phyloP scores from a whole-genome alignment of 2,797 vertebrate genomes.

The Chrosomus eos region DNA sequence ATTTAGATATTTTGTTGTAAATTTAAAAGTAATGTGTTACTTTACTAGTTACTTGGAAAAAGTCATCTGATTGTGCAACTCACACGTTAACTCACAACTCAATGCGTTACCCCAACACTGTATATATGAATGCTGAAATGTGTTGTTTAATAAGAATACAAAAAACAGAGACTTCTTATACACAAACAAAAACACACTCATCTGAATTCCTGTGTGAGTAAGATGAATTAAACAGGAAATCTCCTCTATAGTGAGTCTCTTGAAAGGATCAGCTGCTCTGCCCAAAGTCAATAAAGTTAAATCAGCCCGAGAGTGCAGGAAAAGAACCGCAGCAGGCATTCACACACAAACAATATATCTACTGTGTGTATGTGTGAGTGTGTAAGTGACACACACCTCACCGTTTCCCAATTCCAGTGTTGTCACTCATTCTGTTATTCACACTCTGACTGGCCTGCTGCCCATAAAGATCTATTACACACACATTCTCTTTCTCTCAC shows the following conservation, averaged over 20 bases:
- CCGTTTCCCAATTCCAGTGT: neutral
- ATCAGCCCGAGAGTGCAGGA: slow-evolving; percentile 26
- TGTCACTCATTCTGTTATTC: slow-evolving; percentile 28
- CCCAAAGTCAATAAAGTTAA: slow-evolving; percentile 51
- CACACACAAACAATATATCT: slow-evolving; percentile 11
- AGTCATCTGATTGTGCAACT: too few relatives aligned
- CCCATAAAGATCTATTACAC: slow-evolving; percentile 5
- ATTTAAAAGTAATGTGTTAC: too few relatives aligned
- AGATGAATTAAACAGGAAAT: slow-evolving; percentile 25
- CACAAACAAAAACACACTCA: neutral
- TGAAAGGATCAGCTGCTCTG: slow-evolving; percentile 26
- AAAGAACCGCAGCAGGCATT: slow-evolving; percentile 26
- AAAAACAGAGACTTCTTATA: neutral
- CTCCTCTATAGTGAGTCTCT: slow-evolving; percentile 3
- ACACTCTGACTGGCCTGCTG: slow-evolving; percentile 13
- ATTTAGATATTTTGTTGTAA: too few relatives aligned
- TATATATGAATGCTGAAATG: neutral
- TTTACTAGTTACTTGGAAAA: too few relatives aligned
- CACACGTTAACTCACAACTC: too few relatives aligned
- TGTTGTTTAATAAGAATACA: slow-evolving; percentile 16
- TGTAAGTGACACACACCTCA: slow-evolving; percentile 11
- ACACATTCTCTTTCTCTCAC: slow-evolving; percentile 10
- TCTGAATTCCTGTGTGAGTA: slow-evolving; percentile 8
- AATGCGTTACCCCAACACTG: too few relatives aligned
- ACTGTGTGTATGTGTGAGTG: slow-evolving; percentile 3